Percentiles rank a stretch among this genome's conserved stretches.
These are phyloP conservation scores for Ciona savignyi DNA, from an alignment of 23 tunicate species.

Conservation along the genomic window DNA sequence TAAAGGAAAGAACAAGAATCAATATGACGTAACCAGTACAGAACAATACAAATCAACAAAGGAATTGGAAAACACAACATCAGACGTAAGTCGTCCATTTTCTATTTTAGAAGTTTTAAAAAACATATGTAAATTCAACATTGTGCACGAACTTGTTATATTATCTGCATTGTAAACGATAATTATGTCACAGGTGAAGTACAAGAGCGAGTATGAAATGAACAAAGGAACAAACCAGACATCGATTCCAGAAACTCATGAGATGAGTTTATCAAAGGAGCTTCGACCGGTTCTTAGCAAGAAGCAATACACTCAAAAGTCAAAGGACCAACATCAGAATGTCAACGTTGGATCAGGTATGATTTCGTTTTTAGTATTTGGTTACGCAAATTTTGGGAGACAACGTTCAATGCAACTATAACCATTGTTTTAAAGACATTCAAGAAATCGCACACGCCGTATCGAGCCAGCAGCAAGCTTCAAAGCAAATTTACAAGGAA, in stretches of 20 bases:
- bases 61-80: conserved; percentile 10
- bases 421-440: conserved; percentile 30
- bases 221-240: conserved; percentile 47
- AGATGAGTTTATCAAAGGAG: conserved; percentile 73
- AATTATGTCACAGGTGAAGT: conserved; percentile 34
- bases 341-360: conserved; percentile 58
- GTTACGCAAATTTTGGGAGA: no score
- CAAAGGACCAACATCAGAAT: conserved; percentile 57
- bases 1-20: conserved; percentile 40
- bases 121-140: no score
- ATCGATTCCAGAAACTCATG: conserved; percentile 55
- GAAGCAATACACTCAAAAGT: conserved; percentile 40
- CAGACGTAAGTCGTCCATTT: conserved; percentile 42
- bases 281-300: conserved; percentile 63
- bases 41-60: conserved; percentile 35
- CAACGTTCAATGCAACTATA: no score
- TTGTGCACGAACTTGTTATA: no score
- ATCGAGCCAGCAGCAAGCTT: conserved; percentile 40
- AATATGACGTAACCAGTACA: conserved; percentile 23
- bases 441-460: conserved; percentile 80
- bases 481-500: conserved; percentile 42
- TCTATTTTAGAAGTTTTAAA: no score
- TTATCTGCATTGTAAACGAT: neutral
- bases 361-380: no score
- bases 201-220: conserved; percentile 42